phyloP scores from a whole-genome alignment of 1,140 invertebrate species.

The Dolichoris vasculosae region DNA sequence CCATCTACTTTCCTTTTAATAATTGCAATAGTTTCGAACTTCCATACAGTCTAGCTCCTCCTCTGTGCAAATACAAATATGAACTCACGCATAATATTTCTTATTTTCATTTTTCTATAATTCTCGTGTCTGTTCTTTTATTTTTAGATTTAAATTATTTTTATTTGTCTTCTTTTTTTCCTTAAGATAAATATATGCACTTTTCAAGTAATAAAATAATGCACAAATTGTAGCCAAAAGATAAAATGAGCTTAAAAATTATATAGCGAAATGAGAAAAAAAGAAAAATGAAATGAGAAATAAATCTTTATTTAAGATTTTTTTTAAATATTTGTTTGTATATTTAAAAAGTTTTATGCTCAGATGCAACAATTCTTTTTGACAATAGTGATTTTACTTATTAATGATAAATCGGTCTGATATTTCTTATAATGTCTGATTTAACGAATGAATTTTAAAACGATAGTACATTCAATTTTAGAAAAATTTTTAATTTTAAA shows the following conservation, averaged over 20 bases:
- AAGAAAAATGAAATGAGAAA: not conserved
- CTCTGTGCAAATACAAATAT: not conserved
- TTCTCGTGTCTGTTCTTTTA: conserved; percentile 20
- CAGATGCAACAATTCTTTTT: not conserved
- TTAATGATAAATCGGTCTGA: not conserved
- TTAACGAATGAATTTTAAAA: not conserved
- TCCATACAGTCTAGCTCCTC: not conserved
- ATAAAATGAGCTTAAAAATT: not conserved
- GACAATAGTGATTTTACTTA: not conserved
- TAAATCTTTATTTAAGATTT: conserved; percentile 3
- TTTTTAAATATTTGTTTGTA: not conserved
- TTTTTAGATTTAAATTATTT: not conserved
- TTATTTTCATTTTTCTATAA: not conserved
- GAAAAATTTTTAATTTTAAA: not conserved
- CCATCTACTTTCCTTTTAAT: not conserved
- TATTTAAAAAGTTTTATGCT: not conserved
- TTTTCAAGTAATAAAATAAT: not conserved
- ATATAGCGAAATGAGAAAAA: not conserved
- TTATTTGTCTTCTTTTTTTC: not conserved
- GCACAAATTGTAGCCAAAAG: not conserved
- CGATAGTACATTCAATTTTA: not conserved
- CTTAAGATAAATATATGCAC: not conserved
- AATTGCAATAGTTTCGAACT: not conserved
- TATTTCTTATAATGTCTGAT: not conserved
- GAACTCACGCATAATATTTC: not conserved